Base-by-base conservation (phyloP, 2,113 vertebrate species). In the Dasyornis broadbenti region DNA sequence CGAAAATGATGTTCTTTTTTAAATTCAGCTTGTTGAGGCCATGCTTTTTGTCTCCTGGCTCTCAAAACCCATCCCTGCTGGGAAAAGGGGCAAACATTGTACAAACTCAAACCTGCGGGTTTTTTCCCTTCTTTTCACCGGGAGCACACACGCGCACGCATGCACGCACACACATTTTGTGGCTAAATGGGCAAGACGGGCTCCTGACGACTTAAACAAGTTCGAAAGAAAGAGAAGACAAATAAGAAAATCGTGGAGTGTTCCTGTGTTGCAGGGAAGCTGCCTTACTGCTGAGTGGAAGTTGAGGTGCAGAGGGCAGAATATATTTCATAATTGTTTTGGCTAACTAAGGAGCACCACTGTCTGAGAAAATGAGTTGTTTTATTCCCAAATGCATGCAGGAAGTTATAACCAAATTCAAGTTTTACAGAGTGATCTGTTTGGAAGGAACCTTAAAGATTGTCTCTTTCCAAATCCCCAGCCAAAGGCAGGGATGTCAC, bases 1-100 rank as follows among this genome's bases (percentile, higher is more conserved):
- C 99, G 99, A 99, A 99, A 99, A 99, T 99, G 99, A 99, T 99
- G 99, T 99, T 99, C 99, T 99, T 99, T 99, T 99, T 99, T 98
- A 99, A 99, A 99, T 98, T 98, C 98, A 98, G 99, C 99, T 99
- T 99, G 99, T 99, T 98, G 99, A 99, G 98, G 99, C 98, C 98
- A 98, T 96, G 98, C 98, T 99, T 98, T 98, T 98, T 99, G 98
- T 99, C 98, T 99, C 98, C 98, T 98, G 98, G 98, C 98, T 98
- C 98, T 99, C 98, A 98, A 98, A 98, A 98, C 98, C 97, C 97
- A 97, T 97, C 98, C 98, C 98, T 95, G 98, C 99, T 98, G 98
- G 96, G 98, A 97, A 98, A 98, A 98, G 98, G 98, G 98, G 98
- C 98, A 99, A 99, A 99, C 99, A 99, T 98, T 99, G 99, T 98